Evolutionary conservation across 2,888 invertebrate species (phyloP), one percentile per base, ranked within the genome.

Genomic region (Agriopis aurantiaria): DNA sequence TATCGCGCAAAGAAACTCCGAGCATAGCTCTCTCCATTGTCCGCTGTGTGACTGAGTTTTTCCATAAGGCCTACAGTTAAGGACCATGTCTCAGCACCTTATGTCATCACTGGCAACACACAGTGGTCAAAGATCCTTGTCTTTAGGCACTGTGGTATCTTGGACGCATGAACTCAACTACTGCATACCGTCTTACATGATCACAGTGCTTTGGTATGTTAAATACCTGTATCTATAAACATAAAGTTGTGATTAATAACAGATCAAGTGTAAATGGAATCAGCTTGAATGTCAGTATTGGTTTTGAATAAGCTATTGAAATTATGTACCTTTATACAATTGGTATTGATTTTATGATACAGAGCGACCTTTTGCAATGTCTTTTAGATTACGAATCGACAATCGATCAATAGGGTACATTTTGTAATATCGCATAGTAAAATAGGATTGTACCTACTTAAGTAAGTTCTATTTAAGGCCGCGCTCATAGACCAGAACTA

Each of bases 161-260:
- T 23, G 17, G 17, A 23, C 7, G 55, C 49, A 51, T 7, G 60
- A 48, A 4, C 17, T 57, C 8, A 46, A 57, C 48, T 41, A 65
- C 69, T 69, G 69, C 8, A 11, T 11, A 33, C 46, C 8, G 41
- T 48, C 33, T 17, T 41, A n/a, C 23, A 43, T 23, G 33, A 23
- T 4, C 12, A 40, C 10, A 12, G 11, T 49, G 60, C 40, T 41
- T 45, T 7, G 43, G 55, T 41, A 64, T 60, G 75, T 72, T 73
- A 71, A 57, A 73, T 74, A 66, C 62, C 40, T 75, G 75, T 75
- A 80, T 80, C 53, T 23, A 66, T 66, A 66, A 66, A 55, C 53
- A 70, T 65, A 57, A 65, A 46, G 41, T 58, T 62, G 62, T 63
- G 63, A 70, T 63, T 70, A 69, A 66, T 66, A 66, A 58, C 66